Base-by-base conservation (phyloP, 2,888 invertebrate genomes). In the Lymantria dispar region DNA sequence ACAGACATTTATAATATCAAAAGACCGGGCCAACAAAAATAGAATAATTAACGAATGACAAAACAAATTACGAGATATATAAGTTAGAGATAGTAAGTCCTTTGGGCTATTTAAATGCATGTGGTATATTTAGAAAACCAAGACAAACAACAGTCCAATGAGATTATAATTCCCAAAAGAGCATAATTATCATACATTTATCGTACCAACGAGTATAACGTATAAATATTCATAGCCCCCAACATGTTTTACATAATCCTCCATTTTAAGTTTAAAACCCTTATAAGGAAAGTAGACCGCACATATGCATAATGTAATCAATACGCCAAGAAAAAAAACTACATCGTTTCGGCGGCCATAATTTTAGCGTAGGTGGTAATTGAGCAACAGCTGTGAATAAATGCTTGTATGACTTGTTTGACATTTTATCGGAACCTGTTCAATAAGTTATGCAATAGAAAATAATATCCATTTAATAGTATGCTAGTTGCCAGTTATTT, bases 371-470 rank as follows among this genome's bases (percentile, higher is more conserved):
- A 69, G 78, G 76, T 74, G 81, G 72, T 57, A 68, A 63, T 66
- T 66, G 67, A 69, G 72, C 75, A 78, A 83, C 84, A 83, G 85
- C 83, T 85, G 82, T 74, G 70, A 69, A 72, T 75, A 74, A 74
- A 81, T 70, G 70, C 68, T 70, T 64, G 74, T 74, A 80, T 76
- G 74, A 72, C 66, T 78, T 70, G 72, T 64, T 74, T 84, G 87
- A 78, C 84, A 85, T 86, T 85, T 80, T 75, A 80, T 76, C 61
- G 70, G 67, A 85, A 85, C 88, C 80, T 66, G 87, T 87, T 83
- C 72, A 61, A 78, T 75, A 78, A 83, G 78, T 86, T 87, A 87
- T 84, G 87, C 87, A 88, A 89, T 76, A 80, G 78, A 81, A 79
- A 80, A 78, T 72, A 78, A 78, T 79, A 84, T 77, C 71, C 68